Evolutionary conservation across 2,797 vertebrate genomes (phyloP).

Genomic region (Helostoma temminkii): DNA sequence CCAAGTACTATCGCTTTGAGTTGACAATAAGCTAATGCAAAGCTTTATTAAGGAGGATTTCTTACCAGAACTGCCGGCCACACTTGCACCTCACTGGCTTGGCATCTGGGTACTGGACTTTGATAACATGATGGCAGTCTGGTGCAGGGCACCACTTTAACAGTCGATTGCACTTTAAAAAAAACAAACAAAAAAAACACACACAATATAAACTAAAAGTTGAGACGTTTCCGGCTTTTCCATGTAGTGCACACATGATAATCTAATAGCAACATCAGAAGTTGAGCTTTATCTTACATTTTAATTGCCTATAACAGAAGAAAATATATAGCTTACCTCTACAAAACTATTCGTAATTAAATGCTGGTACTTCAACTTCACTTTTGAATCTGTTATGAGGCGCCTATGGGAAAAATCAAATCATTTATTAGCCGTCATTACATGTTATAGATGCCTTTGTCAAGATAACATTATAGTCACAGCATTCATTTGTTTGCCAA

Average conservation of each 20-base stretch:
- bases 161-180: constrained; percentile 95
- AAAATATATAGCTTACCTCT: constrained; percentile 90
- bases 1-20: background rate
- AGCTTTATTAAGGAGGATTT: background rate
- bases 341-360: constrained; percentile 99
- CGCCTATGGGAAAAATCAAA: constrained; percentile 86
- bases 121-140: constrained; percentile 99
- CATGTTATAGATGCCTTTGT: background rate
- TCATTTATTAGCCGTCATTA: constrained; percentile 5
- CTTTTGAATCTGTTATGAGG: constrained; percentile 99
- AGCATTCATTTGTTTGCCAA: background rate
- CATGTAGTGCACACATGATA: background rate
- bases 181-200: constrained; percentile 22
- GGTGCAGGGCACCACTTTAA: constrained; percentile 99
- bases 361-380: constrained; percentile 99
- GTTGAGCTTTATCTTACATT: constrained; percentile 7
- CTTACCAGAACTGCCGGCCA: constrained; percentile 99
- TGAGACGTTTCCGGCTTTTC: constrained; percentile 3
- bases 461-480: background rate
- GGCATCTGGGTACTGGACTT: constrained; percentile 99
- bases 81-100: constrained; percentile 99
- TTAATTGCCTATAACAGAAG: background rate
- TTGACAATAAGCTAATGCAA: background rate
- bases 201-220: background rate
- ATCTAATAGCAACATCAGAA: constrained; percentile 18